Base-by-base conservation (phyloP, 2,797 vertebrate species). In the Poeciliopsis gracilis region DNA sequence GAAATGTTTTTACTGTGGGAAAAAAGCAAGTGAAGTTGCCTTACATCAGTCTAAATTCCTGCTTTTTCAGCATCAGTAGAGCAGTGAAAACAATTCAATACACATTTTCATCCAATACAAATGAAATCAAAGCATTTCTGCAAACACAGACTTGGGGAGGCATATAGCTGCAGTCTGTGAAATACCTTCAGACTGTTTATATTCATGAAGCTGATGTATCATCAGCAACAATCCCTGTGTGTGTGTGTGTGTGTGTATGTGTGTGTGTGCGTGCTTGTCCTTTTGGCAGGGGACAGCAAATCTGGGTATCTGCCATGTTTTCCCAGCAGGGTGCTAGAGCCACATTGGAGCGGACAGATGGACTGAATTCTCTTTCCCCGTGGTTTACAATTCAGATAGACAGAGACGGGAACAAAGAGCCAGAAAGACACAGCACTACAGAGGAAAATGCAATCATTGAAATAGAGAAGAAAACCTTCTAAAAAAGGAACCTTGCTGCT, bases 281-380 rank as follows among this genome's bases (percentile, higher is more conserved):
- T 84, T 79, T 84, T 94, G 92, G 90, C 92, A 90, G 73, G 82
- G 83, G 86, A 87, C 79, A 57, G 82, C 0, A 61, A 61, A 77
- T 88, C 90, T 94, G 94, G 91, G 87, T 77, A 9, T 72, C 76
- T 91, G 89, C 92, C 91, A 93, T 73, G 84, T 89, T 79, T 81
- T 91, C 89, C 77, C 93, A 93, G 89, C 90, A 86, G 93, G 93
- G 86, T 75, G 90, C 83, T 73, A 10, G 82, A 92, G 88, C 88
- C 84, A 88, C 88, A 79, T 69, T 78, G 88, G 90, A 90, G 91
- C 77, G 86, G 93, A 94, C 94, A 95, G 94, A 94, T 94, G 93
- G 94, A 94, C 89, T 82, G 77, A 87, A 92, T 90, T 93, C 86
- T 90, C 88, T 86, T 86, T 87, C 90, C 82, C 86, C 76, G n/a